phyloP scores from a whole-genome alignment of 2,888 invertebrate genomes.

The Bellardia bayeri region DNA sequence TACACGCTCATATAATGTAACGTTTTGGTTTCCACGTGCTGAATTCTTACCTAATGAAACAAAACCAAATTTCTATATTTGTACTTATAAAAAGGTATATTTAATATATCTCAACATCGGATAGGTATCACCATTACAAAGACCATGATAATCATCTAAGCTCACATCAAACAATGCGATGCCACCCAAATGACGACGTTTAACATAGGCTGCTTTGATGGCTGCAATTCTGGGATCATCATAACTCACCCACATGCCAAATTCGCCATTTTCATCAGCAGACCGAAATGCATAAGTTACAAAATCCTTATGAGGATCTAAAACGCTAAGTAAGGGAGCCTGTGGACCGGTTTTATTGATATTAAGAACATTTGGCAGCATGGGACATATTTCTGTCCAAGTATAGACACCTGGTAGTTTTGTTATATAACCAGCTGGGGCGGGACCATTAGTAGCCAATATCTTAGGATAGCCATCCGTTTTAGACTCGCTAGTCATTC shows the following conservation, averaged over 20 bases:
- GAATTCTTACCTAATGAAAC: background rate
- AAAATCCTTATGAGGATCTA: constrained; percentile 91
- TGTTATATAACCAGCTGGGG: constrained; percentile 89
- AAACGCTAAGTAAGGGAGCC: constrained; percentile 88
- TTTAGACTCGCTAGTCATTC: constrained; percentile 89
- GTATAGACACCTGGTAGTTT: constrained; percentile 89
- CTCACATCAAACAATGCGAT: constrained; percentile 91
- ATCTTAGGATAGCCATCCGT: constrained; percentile 91
- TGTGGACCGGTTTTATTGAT: constrained; percentile 86
- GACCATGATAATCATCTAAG: constrained; percentile 92
- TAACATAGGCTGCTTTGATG: constrained; percentile 90
- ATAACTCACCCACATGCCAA: constrained; percentile 93
- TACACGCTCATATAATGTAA: no score
- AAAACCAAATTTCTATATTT: background rate
- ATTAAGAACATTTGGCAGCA: constrained; percentile 88
- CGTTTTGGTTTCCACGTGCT: no score
- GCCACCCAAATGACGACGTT: constrained; percentile 91
- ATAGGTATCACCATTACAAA: constrained; percentile 91
- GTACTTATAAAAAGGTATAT: constrained; percentile 83
- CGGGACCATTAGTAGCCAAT: constrained; percentile 87
- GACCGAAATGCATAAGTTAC: constrained; percentile 91
- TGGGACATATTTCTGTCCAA: constrained; percentile 91
- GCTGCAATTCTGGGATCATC: constrained; percentile 93
- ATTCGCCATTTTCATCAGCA: constrained; percentile 87
- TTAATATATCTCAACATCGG: constrained; percentile 91